Evolutionary conservation across 2,113 vertebrate genomes (phyloP).

Genomic region (Marmota flaviventris): DNA sequence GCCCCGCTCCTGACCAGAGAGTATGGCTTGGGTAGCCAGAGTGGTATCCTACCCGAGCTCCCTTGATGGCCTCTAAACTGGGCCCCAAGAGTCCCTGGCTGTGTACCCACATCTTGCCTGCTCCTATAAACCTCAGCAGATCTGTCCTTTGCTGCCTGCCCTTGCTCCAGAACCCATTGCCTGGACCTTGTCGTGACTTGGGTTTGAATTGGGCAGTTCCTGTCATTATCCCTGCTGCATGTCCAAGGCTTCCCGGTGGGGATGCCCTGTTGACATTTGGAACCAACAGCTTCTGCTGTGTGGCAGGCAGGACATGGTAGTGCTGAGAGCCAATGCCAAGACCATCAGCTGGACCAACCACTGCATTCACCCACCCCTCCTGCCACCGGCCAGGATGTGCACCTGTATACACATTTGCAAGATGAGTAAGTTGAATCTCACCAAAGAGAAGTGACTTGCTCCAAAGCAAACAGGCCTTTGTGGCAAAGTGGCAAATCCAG

Average conservation of each 20-base stretch:
- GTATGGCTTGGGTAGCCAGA: too few species aligned
- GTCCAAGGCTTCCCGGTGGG: background rate
- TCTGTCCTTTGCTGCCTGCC: background rate
- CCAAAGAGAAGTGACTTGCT: background rate
- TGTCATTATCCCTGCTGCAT: background rate
- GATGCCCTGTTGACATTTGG: background rate
- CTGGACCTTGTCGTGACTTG: background rate
- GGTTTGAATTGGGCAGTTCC: background rate
- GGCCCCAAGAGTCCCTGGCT: background rate
- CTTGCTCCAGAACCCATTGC: background rate
- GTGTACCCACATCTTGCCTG: background rate
- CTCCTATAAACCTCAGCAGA: background rate
- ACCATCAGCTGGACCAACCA: background rate
- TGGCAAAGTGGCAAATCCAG: background rate
- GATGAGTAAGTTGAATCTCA: background rate
- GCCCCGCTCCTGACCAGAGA: background rate
- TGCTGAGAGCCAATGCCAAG: background rate
- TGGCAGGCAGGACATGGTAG: background rate
- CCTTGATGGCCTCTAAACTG: background rate
- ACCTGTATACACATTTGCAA: background rate
- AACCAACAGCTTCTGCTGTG: background rate
- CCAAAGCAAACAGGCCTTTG: background rate
- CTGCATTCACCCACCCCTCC: background rate
- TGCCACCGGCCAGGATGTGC: too few species aligned
- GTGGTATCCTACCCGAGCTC: background rate